These are phyloP conservation scores for Bombus confusus DNA, from an alignment of 1,140 invertebrate species.

Conservation along the genomic window DNA sequence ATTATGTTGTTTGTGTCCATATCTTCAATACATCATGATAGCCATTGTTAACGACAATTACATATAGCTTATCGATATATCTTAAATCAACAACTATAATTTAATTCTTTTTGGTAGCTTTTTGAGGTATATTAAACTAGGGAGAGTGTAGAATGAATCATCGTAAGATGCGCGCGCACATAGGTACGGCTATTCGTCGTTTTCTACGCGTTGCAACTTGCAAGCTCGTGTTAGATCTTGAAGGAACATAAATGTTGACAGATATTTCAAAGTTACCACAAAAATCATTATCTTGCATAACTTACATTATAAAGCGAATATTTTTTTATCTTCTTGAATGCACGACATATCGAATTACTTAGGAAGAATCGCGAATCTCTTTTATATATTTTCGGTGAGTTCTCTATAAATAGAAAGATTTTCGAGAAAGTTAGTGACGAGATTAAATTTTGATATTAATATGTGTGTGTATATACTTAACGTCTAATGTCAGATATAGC, in stretches of 20 bases:
- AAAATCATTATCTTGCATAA: background rate
- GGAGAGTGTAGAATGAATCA: slow-evolving; percentile 46
- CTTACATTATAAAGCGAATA: background rate
- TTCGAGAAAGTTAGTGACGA: background rate
- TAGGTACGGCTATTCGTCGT: slow-evolving; percentile 10
- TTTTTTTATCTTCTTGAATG: slow-evolving; percentile 30
- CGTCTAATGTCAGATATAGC: background rate
- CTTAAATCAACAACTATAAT: background rate
- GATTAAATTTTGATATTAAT: slow-evolving; percentile 3
- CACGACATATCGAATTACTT: slow-evolving; percentile 11
- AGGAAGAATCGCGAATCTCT: slow-evolving; percentile 21
- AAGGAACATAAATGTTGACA: slow-evolving; percentile 5
- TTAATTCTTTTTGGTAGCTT: background rate
- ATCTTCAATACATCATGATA: background rate
- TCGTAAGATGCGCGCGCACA: slow-evolving; percentile 42
- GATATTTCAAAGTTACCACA: background rate
- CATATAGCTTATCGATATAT: background rate
- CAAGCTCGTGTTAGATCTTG: background rate
- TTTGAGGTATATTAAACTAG: background rate
- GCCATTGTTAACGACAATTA: background rate
- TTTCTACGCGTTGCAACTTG: slow-evolving; percentile 34
- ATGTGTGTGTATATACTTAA: background rate
- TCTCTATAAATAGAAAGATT: slow-evolving; percentile 62
- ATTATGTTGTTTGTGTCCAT: background rate
- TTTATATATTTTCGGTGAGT: slow-evolving; percentile 56